Conservation (phyloP, 2,888 invertebrate species). For the Coelopa pilipes region DNA sequence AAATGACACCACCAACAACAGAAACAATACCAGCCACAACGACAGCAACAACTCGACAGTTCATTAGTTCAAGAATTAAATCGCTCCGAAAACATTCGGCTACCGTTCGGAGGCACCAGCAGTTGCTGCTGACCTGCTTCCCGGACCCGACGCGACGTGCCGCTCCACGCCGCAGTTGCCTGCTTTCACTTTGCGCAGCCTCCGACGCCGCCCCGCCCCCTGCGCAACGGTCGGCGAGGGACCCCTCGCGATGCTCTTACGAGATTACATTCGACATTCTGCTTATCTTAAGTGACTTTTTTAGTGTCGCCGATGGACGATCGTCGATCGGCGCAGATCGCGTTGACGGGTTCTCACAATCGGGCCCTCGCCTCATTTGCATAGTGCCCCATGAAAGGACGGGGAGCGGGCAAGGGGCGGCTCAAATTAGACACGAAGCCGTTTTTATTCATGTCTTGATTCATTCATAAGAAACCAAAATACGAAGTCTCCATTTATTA, state of each 20-base stretch:
- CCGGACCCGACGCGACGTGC: background rate
- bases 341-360: constrained; percentile 22
- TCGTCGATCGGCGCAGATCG: background rate
- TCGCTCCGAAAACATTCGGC: constrained; percentile 7
- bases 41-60: constrained; percentile 18
- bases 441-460: constrained; percentile 14
- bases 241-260: background rate
- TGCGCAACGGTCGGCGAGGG: too few relatives aligned
- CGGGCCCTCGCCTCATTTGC: background rate
- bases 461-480: constrained; percentile 24
- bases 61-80: constrained; percentile 23
- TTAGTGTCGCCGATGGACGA: constrained; percentile 43
- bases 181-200: constrained; percentile 17
- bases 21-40: background rate
- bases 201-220: background rate
- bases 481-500: constrained; percentile 10
- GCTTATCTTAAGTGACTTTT: constrained; percentile 51
- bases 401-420: background rate
- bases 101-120: background rate
- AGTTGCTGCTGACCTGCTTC: constrained; percentile 1
- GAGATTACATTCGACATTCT: constrained; percentile 41
- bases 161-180: too few relatives aligned
- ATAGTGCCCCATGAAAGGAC: background rate
- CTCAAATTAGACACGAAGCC: background rate
- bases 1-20: too few relatives aligned